These are phyloP conservation scores for Alexandromys fortis DNA, from an alignment of 2,113 vertebrate species.

Conservation along the genomic window DNA sequence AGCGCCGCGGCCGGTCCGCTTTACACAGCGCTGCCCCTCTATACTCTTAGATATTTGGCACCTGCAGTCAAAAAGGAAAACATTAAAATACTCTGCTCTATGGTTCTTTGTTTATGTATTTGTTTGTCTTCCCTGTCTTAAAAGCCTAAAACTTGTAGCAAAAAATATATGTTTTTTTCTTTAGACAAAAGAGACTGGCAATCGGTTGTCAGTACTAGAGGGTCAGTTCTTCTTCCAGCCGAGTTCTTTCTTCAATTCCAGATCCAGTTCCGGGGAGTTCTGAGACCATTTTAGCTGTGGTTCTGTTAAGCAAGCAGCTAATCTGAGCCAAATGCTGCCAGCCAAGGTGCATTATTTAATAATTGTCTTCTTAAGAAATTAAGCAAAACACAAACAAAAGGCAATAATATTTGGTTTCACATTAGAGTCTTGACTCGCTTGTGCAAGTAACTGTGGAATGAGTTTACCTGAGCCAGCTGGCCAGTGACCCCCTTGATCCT, in stretches of 20 bases:
- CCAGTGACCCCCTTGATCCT: conserved; percentile 84
- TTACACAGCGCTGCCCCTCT: conserved; percentile 63
- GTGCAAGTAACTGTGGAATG: conserved; percentile 77
- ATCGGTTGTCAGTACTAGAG: conserved; percentile 61
- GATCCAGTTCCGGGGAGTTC: conserved; percentile 39
- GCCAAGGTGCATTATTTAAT: neutral
- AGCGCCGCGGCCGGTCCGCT: conserved; percentile 70
- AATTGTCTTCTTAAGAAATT: conserved; percentile 44
- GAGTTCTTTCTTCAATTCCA: conserved; percentile 57
- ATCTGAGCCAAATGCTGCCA: conserved; percentile 16
- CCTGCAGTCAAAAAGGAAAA: conserved; percentile 10
- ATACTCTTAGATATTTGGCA: conserved; percentile 63
- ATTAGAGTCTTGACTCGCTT: conserved; percentile 43
- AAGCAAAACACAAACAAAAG: conserved; percentile 44
- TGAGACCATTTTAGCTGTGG: conserved; percentile 69
- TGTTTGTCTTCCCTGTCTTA: neutral
- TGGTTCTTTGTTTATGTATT: conserved; percentile 40
- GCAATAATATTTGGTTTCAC: conserved; percentile 59
- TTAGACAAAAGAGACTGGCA: conserved; percentile 74
- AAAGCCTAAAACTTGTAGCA: neutral
- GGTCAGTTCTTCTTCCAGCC: conserved; percentile 59
- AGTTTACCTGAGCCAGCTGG: conserved; percentile 79
- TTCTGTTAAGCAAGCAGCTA: conserved; percentile 67
- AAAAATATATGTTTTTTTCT: neutral
- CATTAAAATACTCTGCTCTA: neutral